phyloP scores from a whole-genome alignment of 2,797 vertebrate species.

The Coregonus suidteri region DNA sequence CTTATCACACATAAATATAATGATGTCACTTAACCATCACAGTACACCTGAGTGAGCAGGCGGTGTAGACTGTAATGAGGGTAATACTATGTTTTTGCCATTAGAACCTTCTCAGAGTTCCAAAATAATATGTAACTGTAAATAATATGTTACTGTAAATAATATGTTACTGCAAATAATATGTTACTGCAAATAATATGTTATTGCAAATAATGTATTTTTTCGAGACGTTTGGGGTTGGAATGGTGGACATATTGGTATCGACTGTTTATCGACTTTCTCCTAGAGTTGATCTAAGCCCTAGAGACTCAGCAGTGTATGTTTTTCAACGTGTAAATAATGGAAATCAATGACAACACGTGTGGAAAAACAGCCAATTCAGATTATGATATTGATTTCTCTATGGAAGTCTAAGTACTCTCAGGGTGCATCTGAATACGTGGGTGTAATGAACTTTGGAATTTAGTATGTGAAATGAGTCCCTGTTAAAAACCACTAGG shows the following conservation, averaged over 20 bases:
- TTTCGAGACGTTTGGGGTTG: background rate
- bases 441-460: background rate
- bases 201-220: background rate
- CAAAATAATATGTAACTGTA: background rate
- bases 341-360: slow-evolving; percentile 26
- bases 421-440: background rate
- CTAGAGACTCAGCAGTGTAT: slow-evolving; percentile 11
- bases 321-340: slow-evolving; percentile 19
- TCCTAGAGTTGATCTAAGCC: background rate
- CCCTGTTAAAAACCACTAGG: slow-evolving; percentile 3
- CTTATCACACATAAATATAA: background rate
- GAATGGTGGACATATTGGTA: slow-evolving; percentile 1
- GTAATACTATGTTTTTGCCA: background rate
- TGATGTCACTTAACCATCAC: background rate
- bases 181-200: too few species aligned
- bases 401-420: background rate
- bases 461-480: slow-evolving; percentile 1
- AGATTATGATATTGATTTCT: slow-evolving; percentile 28
- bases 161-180: too few species aligned
- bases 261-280: slow-evolving; percentile 8
- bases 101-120: background rate
- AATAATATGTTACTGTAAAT: too few species aligned
- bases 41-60: background rate
- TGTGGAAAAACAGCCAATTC: background rate
- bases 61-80: background rate